Evolutionary conservation across 2,797 vertebrate genomes (phyloP), one percentile per base, ranked within the genome.

Genomic region (Pitangus sulphuratus): DNA sequence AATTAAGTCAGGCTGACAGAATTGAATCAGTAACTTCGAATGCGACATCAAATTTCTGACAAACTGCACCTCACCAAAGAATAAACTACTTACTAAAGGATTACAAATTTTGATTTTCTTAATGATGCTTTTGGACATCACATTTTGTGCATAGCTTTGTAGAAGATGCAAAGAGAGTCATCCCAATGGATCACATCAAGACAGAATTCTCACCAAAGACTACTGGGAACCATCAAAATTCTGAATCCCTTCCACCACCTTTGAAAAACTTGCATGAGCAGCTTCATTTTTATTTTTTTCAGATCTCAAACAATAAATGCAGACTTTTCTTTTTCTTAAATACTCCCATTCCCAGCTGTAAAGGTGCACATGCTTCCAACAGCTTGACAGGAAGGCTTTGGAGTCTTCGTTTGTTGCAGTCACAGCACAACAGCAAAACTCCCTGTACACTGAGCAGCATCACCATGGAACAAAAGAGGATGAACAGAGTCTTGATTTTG

Each of bases 1-100:
- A 91, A 86, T 76, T 26, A 84, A 91, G 40, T 76, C 53, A 57
- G 56, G 48, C 21, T 68, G n/a, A 39, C 31, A 80, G 64, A 88
- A 89, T 39, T 42, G 87, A 51, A 84, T 72, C 65, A 76, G 47
- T 39, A 84, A 47, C 35, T 83, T 87, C 13, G 87, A 83, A 35
- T 56, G 64, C 60, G 77, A 54, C 7, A 15, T 26, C 40, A 80
- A 47, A 82, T 44, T 92, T 70, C 78, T 50, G 62, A 68, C 81
- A 79, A 84, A 42, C 26, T 50, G 19, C 21, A 3, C 8, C 14
- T 58, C 42, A 44, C 15, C 15, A 31, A 66, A 72, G 26, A 82
- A 62, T 22, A 70, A 90, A 58, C 15, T 53, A 22, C 24, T 81
- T 47, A 53, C 30, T 25, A 21, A 60, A 39, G 13, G 1, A 85